These are phyloP conservation scores for Pomacea canaliculata DNA, from an alignment of 2,888 invertebrate species.

Conservation along the genomic window DNA sequence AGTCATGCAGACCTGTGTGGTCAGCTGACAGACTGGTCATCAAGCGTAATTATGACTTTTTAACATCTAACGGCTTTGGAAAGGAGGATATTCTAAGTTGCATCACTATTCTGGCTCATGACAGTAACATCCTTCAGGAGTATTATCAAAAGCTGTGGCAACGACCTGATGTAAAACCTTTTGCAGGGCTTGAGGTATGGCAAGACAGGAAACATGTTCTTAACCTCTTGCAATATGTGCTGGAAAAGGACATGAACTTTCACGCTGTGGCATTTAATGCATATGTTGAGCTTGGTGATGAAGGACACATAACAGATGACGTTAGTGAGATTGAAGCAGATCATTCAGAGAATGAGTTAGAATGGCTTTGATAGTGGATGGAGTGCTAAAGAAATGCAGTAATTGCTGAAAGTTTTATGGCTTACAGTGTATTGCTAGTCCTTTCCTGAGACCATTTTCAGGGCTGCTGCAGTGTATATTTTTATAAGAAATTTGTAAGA, in stretches of 20 bases:
- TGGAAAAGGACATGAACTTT: slow-evolving; percentile 36
- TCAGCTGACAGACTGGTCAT: slow-evolving; percentile 13
- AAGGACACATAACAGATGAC: background rate
- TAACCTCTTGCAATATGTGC: slow-evolving; percentile 32
- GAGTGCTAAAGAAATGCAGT: too few species aligned
- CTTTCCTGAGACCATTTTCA: too few species aligned
- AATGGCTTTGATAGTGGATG: too few species aligned
- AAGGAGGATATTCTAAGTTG: slow-evolving; percentile 25
- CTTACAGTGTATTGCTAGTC: too few species aligned
- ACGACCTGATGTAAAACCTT: slow-evolving; percentile 16
- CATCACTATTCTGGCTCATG: slow-evolving; percentile 33
- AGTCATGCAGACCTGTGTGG: slow-evolving; percentile 2
- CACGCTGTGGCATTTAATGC: slow-evolving; percentile 11
- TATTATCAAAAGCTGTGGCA: slow-evolving; percentile 19
- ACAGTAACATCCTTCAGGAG: slow-evolving; percentile 9
- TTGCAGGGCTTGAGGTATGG: background rate
- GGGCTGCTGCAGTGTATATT: too few species aligned
- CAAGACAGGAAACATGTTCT: slow-evolving; percentile 21
- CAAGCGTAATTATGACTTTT: slow-evolving; percentile 26
- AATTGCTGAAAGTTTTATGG: too few species aligned
- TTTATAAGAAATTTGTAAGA: too few species aligned
- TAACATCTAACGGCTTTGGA: slow-evolving; percentile 29
- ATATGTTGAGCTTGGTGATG: slow-evolving; percentile 15
- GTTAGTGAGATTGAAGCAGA: too few species aligned
- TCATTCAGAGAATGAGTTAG: too few species aligned